Conservation (phyloP, 2,113 vertebrate species). For the Fregetta grallaria region DNA sequence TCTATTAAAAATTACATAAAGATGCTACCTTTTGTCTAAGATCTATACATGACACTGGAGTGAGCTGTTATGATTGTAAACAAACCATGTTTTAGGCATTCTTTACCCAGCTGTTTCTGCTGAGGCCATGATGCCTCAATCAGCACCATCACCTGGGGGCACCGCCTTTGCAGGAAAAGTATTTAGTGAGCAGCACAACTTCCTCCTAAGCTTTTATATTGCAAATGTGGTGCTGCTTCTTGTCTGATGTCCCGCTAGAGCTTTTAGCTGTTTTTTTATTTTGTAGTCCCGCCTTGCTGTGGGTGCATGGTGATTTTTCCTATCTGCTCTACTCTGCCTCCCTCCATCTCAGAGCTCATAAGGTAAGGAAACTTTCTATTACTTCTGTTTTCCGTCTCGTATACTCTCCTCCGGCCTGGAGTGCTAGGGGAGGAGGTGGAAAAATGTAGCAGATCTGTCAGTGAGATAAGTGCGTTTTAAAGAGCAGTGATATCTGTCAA, state of each 20-base stretch:
- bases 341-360: rapidly evolving
- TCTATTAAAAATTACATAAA: neutral
- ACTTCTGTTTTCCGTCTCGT: rapidly evolving
- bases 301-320: neutral
- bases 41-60: rapidly evolving
- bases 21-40: rapidly evolving
- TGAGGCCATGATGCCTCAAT: neutral
- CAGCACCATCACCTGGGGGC: neutral
- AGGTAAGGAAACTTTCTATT: neutral
- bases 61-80: rapidly evolving
- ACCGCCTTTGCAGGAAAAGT: neutral
- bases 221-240: rapidly evolving
- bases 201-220: rapidly evolving
- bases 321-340: rapidly evolving
- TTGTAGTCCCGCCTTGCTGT: rapidly evolving
- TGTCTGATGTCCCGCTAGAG: rapidly evolving
- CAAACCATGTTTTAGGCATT: rapidly evolving
- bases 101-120: neutral
- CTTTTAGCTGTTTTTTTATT: neutral
- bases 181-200: neutral
- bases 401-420: neutral
- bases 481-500: slow-evolving; percentile 3
- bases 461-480: neutral
- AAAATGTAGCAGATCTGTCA: neutral
- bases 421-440: neutral